Percentiles rank a stretch among this genome's conserved stretches.
Evolutionary conservation across 30 jellyfish, hydroid and myxozoan species (phyloP).

Genomic region (Aurelia coerulea): DNA sequence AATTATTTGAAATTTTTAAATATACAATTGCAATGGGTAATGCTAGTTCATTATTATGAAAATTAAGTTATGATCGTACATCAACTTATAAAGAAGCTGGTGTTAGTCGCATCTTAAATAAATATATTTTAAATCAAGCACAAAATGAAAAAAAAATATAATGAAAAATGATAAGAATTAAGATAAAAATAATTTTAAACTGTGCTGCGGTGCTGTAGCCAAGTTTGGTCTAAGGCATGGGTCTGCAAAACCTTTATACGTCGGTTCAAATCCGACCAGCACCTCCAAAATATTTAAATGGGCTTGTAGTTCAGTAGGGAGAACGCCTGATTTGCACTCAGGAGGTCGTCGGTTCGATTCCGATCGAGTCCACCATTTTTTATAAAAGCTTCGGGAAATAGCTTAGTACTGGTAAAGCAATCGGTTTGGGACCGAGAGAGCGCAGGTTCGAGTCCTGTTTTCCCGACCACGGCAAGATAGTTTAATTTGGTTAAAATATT

Average conservation of each 20-base stretch:
- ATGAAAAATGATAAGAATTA: not conserved
- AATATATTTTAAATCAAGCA: not conserved
- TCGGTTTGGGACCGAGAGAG: conserved; percentile 8
- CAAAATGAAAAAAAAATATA: not conserved
- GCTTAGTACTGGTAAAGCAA: not conserved
- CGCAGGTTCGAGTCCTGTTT: conserved; percentile 7
- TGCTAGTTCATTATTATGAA: too few species aligned
- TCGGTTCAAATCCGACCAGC: conserved; percentile 7
- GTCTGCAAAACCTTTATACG: conserved; percentile 4
- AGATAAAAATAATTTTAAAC: not conserved
- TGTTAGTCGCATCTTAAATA: too few species aligned
- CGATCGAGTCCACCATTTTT: conserved; percentile 5
- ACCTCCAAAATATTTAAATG: not conserved
- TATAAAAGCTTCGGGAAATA: not conserved
- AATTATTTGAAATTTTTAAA: too few species aligned
- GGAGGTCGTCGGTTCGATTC: conserved; percentile 8
- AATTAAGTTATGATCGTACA: too few species aligned
- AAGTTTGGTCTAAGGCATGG: conserved; percentile 5
- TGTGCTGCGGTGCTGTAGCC: conserved; percentile 7
- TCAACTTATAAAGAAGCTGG: too few species aligned
- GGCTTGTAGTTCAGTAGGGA: conserved; percentile 6
- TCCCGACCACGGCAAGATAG: too few species aligned
- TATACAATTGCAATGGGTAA: too few species aligned
- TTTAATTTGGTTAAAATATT: too few species aligned
- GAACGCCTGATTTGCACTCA: conserved; percentile 6